Evolutionary conservation across 2,113 vertebrate species (phyloP).

Genomic region (Paracanthobrama guichenoti): DNA sequence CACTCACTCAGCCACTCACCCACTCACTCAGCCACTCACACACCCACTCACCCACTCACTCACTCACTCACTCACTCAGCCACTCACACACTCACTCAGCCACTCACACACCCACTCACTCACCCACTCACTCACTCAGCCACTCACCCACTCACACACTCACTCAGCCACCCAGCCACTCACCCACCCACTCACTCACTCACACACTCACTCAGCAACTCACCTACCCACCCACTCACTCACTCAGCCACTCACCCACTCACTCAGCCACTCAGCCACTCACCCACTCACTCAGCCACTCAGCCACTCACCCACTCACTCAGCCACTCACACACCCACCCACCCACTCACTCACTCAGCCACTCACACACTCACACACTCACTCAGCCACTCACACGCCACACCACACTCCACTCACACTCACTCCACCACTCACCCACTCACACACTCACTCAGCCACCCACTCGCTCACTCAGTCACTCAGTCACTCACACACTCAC

Average conservation of each 20-base stretch:
- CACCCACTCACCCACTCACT: too few species aligned
- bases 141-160: neutral
- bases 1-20: neutral
- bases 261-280: too few species aligned
- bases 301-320: neutral
- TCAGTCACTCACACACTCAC: too few species aligned
- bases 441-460: neutral
- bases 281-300: neutral
- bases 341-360: neutral
- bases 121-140: too few species aligned
- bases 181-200: accelerated
- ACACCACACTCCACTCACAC: too few species aligned
- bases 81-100: neutral
- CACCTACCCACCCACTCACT: neutral
- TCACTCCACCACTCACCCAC: conserved; percentile 77
- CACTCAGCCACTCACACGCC: neutral
- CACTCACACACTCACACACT: neutral
- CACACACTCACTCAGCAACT: neutral
- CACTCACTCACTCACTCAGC: neutral
- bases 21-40: too few species aligned
- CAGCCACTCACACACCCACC: accelerated
- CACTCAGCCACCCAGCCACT: too few species aligned
- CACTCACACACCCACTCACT: neutral
- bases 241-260: neutral
- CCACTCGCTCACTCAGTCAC: neutral